Conservation (phyloP, 2,113 vertebrate species). For the Numenius arquata region DNA sequence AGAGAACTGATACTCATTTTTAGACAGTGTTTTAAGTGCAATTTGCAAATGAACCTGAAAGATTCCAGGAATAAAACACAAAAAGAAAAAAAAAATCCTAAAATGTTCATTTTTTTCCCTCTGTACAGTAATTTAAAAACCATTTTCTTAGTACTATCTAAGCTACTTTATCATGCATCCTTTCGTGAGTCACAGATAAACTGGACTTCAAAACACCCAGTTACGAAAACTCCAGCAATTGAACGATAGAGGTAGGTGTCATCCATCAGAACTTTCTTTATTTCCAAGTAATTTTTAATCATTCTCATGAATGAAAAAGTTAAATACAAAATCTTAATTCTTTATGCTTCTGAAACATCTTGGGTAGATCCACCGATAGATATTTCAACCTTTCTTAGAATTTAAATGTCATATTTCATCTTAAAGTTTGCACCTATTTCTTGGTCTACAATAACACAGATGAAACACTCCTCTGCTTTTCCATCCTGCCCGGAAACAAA, state of each 20-base stretch:
- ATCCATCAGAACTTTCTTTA: neutral
- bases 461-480: neutral
- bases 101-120: neutral
- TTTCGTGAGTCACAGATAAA: neutral
- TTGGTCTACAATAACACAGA: neutral
- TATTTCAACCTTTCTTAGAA: neutral
- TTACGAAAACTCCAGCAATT: neutral
- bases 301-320: neutral
- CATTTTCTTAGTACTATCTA: neutral
- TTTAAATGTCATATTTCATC: neutral
- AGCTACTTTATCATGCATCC: neutral
- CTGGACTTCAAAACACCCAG: neutral
- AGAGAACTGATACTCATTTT: neutral
- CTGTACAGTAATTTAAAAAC: neutral
- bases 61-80: neutral
- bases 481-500: neutral
- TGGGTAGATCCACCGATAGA: neutral
- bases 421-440: neutral
- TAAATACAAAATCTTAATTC: neutral
- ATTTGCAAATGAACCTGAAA: neutral
- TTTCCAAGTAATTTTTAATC: neutral
- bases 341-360: neutral
- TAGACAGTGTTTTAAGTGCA: neutral
- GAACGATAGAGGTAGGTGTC: neutral
- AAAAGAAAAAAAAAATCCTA: neutral